These are phyloP conservation scores for Xenopus laevis DNA, from an alignment of 2,113 vertebrate genomes.

Conservation along the genomic window DNA sequence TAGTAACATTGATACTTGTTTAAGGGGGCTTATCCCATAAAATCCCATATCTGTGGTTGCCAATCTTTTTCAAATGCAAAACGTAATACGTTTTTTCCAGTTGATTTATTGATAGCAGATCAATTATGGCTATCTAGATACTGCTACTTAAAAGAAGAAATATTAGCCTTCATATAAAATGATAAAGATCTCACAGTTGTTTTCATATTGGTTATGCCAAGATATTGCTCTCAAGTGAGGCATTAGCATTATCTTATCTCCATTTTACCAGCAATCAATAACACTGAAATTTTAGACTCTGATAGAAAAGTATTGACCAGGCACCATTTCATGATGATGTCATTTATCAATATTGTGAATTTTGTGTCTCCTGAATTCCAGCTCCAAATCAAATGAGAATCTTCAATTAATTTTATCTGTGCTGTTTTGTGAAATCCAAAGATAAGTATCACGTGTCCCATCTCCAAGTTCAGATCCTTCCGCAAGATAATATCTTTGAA, in stretches of 20 bases:
- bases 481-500: too few relatives aligned
- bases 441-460: not conserved
- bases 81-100: too few relatives aligned
- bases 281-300: constrained; percentile 31
- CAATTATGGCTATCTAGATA: too few relatives aligned
- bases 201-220: not conserved
- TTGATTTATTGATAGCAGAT: too few relatives aligned
- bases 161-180: not conserved
- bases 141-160: too few relatives aligned
- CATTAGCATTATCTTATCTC: not conserved
- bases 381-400: not conserved
- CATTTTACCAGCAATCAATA: constrained; percentile 20
- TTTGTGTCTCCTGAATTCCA: not conserved
- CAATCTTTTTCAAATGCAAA: too few relatives aligned
- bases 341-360: constrained; percentile 6
- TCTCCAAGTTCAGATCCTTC: too few relatives aligned
- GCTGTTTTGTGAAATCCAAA: not conserved
- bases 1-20: too few relatives aligned
- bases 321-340: not conserved
- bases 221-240: not conserved
- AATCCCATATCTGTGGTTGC: too few relatives aligned
- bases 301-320: constrained; percentile 22
- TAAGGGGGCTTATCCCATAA: too few relatives aligned
- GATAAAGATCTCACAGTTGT: not conserved
- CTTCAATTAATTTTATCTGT: not conserved